Evolutionary conservation across 2,797 vertebrate species (phyloP).

Genomic region (Gobio occitaniae): DNA sequence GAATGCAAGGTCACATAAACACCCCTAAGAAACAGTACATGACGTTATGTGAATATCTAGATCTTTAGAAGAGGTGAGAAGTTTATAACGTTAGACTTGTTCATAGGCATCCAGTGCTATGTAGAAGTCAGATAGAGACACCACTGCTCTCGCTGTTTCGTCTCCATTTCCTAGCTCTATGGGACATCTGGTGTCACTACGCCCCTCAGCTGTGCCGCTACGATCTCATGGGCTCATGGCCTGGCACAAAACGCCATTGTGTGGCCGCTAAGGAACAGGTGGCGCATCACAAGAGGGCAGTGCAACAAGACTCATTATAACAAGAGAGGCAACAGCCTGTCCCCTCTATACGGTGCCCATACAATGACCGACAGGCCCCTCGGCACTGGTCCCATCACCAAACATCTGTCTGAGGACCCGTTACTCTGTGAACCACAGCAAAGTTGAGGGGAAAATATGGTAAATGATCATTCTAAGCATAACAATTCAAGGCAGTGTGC

Average conservation of each 20-base stretch:
- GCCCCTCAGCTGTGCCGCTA: slow-evolving; percentile 27
- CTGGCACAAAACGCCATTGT: slow-evolving; percentile 38
- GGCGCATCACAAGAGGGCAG: slow-evolving; percentile 54
- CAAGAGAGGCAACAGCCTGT: slow-evolving; percentile 45
- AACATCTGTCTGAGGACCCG: slow-evolving; percentile 44
- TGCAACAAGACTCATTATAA: slow-evolving; percentile 48
- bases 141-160: not conserved
- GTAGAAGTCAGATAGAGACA: slow-evolving; percentile 2
- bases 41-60: not conserved
- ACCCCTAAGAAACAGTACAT: too few species aligned
- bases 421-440: slow-evolving; percentile 39
- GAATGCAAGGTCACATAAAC: not conserved
- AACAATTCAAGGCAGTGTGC: not conserved
- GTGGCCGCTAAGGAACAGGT: slow-evolving; percentile 58
- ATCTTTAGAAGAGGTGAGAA: not conserved
- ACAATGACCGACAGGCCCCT: slow-evolving; percentile 45
- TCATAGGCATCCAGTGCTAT: not conserved
- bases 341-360: slow-evolving; percentile 25
- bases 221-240: slow-evolving; percentile 36
- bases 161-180: slow-evolving; percentile 6
- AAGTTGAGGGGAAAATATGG: not conserved
- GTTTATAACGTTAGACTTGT: not conserved
- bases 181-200: slow-evolving; percentile 35
- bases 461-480: not conserved
- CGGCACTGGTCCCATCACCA: slow-evolving; percentile 41